phyloP scores from a whole-genome alignment of 1,140 invertebrate species.

The Tribolium madens region DNA sequence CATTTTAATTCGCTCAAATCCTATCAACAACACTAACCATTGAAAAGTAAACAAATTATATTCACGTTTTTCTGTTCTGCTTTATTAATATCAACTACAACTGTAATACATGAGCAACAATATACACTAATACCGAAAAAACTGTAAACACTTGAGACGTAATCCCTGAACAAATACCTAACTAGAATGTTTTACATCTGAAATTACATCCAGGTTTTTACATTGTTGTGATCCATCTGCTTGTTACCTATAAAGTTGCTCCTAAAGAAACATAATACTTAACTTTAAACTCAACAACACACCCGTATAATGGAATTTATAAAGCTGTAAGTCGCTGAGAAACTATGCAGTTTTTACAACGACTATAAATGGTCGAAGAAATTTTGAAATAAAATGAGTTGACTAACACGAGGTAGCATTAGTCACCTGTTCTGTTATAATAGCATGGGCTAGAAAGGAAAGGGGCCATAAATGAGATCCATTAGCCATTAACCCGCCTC shows the following conservation, averaged over 20 bases:
- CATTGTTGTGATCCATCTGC: slow-evolving; percentile 1
- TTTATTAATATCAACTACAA: not conserved
- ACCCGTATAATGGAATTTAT: not conserved
- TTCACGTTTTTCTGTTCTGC: not conserved
- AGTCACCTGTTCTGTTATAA: not conserved
- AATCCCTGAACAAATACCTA: no score
- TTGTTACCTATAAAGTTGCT: not conserved
- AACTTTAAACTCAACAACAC: not conserved
- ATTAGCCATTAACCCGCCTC: not conserved
- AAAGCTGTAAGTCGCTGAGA: not conserved
- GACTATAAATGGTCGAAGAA: not conserved
- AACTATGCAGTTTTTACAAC: not conserved
- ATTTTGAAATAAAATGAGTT: not conserved
- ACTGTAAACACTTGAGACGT: not conserved
- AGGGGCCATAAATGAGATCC: not conserved
- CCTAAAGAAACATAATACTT: not conserved
- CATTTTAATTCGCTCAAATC: slow-evolving; percentile 21
- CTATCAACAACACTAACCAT: no score
- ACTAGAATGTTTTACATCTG: slow-evolving; percentile 9
- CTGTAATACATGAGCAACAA: no score
- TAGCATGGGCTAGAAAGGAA: not conserved
- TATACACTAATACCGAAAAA: no score
- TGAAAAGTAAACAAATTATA: not conserved
- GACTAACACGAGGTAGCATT: not conserved
- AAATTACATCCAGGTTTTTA: slow-evolving; percentile 1